Evolutionary conservation across 2,888 invertebrate genomes (phyloP), one percentile per base, ranked within the genome.

Genomic region (Eupithecia dodoneata): DNA sequence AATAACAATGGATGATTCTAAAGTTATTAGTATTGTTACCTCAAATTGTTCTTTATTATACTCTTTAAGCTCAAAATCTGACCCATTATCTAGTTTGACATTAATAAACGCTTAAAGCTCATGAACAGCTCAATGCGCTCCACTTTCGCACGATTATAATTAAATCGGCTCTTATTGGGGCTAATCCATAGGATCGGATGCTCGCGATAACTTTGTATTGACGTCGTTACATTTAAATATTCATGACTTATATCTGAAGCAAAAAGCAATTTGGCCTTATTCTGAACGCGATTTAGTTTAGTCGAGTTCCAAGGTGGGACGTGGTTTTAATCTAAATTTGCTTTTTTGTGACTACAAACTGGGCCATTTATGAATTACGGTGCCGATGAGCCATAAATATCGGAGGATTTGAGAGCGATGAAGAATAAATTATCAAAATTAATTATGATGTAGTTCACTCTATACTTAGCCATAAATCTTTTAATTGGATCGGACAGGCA

Each of bases 131-230:
- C 78, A 77, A 75, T 72, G 71, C 73, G 80, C 72, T 81, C 80
- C 66, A 79, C 80, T 80, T 81, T 78, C 81, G 79, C 80, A 71
- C 76, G 76, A 78, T 80, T 81, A 81, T 76, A 80, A 81, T 80
- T 77, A 80, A 75, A 79, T 77, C 73, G 67, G 49, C 73, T 79
- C 75, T 42, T 74, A 76, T 78, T 77, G 80, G 75, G 79, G 81
- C 73, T 82, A 81, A 82, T 80, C 82, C 73, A 73, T 76, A 76
- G 76, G 78, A 79, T 74, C 65, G 71, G 72, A 78, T 77, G 74
- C 70, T 75, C 73, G 78, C 75, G 75, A 79, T 77, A 73, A 71
- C 76, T 74, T 59, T 72, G 73, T 76, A 79, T 74, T 76, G 52
- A 70, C 76, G 65, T 74, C 76, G 65, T 74, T 73, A 70, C 9